Percentiles rank a stretch among this genome's conserved stretches.
phyloP scores from a whole-genome alignment of 2,888 invertebrate species.

The Mythimna ferrago region DNA sequence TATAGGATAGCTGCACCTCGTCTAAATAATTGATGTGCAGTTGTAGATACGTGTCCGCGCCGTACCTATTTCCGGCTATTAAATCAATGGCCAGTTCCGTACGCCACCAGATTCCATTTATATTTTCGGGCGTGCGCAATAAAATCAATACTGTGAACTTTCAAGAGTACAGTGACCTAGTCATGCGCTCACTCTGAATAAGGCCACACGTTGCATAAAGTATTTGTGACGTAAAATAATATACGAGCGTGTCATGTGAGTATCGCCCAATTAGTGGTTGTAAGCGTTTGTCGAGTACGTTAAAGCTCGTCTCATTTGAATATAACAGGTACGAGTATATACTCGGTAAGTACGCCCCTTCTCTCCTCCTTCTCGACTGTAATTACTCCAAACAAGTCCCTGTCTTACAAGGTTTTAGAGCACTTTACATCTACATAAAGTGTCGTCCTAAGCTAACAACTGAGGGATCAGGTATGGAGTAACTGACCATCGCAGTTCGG shows the following conservation, averaged over 20 bases:
- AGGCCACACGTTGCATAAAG: constrained; percentile 83
- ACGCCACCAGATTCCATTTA: constrained; percentile 81
- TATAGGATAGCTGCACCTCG: constrained; percentile 56
- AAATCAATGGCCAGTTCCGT: constrained; percentile 76
- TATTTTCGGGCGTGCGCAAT: constrained; percentile 90
- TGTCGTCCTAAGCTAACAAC: constrained; percentile 72
- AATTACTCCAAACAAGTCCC: constrained; percentile 66
- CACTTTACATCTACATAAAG: constrained; percentile 57
- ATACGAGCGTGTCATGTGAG: constrained; percentile 62
- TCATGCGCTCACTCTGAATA: constrained; percentile 81
- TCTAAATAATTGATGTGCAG: constrained; percentile 50
- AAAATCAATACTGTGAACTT: constrained; percentile 90
- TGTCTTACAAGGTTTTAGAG: constrained; percentile 62
- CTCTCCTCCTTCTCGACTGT: constrained; percentile 51
- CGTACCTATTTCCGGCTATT: constrained; percentile 64
- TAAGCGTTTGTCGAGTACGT: constrained; percentile 48
- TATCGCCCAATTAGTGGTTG: constrained; percentile 67
- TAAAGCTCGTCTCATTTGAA: constrained; percentile 61
- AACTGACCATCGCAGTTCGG: constrained; percentile 39
- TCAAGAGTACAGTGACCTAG: constrained; percentile 89
- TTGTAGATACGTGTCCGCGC: constrained; percentile 43
- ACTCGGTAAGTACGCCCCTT: constrained; percentile 49
- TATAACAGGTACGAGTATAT: constrained; percentile 43
- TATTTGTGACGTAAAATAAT: constrained; percentile 75
- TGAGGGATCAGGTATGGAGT: constrained; percentile 38